These are phyloP conservation scores for Drosophila dives DNA, from an alignment of 2,888 invertebrate genomes.

Conservation along the genomic window DNA sequence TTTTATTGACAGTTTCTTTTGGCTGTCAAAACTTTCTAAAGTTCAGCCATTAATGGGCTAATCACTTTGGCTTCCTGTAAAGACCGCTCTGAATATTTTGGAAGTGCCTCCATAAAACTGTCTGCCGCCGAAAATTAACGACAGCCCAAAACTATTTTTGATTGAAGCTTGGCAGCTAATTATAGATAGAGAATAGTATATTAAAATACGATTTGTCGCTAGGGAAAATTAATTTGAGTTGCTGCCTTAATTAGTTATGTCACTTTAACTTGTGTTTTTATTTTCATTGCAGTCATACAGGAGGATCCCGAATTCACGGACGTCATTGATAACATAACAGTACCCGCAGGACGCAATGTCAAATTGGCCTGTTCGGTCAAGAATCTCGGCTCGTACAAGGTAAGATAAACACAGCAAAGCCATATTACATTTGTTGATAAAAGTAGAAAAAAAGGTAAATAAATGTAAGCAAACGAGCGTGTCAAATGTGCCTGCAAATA, in stretches of 20 bases:
- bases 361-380: constrained; percentile 85
- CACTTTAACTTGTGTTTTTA: constrained; percentile 34
- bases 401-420: constrained; percentile 60
- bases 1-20: constrained; percentile 44
- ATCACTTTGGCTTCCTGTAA: constrained; percentile 23
- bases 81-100: constrained; percentile 39
- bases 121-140: constrained; percentile 19
- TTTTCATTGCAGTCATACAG: constrained; percentile 88
- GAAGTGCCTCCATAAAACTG: constrained; percentile 50
- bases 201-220: not conserved
- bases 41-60: constrained; percentile 24
- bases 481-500: not conserved
- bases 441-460: constrained; percentile 18
- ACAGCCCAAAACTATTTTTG: constrained; percentile 3
- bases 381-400: constrained; percentile 85
- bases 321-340: constrained; percentile 95
- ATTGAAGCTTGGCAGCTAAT: constrained; percentile 7
- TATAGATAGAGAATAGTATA: not conserved
- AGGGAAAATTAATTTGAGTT: constrained; percentile 15
- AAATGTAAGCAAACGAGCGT: not conserved
- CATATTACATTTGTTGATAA: not conserved
- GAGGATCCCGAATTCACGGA: constrained; percentile 96
- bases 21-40: constrained; percentile 46
- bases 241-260: constrained; percentile 36
- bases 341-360: constrained; percentile 87